Conservation (phyloP, 2,797 vertebrate species). For the Sebastes minor region DNA sequence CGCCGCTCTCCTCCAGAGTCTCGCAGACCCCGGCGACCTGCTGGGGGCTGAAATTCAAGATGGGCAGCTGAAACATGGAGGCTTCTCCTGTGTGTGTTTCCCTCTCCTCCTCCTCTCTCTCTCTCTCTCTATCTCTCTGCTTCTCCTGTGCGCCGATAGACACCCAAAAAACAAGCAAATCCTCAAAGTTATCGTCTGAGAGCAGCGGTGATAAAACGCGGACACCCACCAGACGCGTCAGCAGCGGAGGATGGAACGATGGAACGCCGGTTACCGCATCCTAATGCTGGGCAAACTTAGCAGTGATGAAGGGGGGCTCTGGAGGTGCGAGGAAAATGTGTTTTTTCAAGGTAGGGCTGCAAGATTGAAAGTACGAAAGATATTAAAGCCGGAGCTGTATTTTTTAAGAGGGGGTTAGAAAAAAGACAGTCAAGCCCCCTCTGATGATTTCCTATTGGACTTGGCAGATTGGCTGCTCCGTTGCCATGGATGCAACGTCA, state of each 20-base stretch:
- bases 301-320: conserved; percentile 50
- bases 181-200: conserved; percentile 70
- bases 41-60: conserved; percentile 99
- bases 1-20: conserved; percentile 99
- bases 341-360: conserved; percentile 71
- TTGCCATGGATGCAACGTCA: conserved; percentile 94
- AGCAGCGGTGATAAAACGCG: conserved; percentile 58
- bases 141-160: conserved; percentile 51
- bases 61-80: conserved; percentile 99
- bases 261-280: conserved; percentile 80
- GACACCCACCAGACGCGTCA: conserved; percentile 23
- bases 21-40: conserved; percentile 99
- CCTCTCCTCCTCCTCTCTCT: conserved; percentile 69
- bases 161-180: conserved; percentile 71
- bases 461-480: conserved; percentile 91
- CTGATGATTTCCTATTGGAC: conserved; percentile 89
- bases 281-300: conserved; percentile 73
- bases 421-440: conserved; percentile 83
- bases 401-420: conserved; percentile 79
- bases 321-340: conserved; percentile 69
- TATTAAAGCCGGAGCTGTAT: conserved; percentile 81
- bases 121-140: conserved; percentile 44
- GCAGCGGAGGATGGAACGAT: conserved; percentile 61
- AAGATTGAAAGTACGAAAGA: conserved; percentile 77
- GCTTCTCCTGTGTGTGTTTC: conserved; percentile 78